Evolutionary conservation across 92 coral and sea anemone species (phyloP).

Genomic region (Siderastrea radians): DNA sequence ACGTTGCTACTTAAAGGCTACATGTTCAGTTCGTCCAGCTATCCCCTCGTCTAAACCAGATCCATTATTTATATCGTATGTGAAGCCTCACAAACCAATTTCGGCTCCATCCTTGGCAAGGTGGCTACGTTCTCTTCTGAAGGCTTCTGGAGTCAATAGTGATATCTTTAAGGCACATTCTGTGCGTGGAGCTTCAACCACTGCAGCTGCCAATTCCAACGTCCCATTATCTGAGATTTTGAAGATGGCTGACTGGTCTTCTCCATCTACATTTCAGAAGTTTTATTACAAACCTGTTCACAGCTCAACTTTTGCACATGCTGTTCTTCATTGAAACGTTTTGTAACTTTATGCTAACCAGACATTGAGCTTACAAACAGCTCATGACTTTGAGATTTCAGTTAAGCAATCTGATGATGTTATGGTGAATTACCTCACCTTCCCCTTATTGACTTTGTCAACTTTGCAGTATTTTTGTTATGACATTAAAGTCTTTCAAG

Average conservation of each 20-base stretch:
- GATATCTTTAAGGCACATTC: slow-evolving; percentile 55
- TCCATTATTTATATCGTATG: slow-evolving; percentile 24
- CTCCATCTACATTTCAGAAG: slow-evolving; percentile 48
- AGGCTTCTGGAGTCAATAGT: slow-evolving; percentile 10
- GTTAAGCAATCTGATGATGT: no score
- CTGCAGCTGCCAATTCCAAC: slow-evolving; percentile 53
- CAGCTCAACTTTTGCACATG: slow-evolving; percentile 30
- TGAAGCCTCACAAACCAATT: slow-evolving; percentile 37
- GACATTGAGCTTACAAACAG: no score
- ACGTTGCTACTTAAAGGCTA: not conserved
- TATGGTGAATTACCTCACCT: not conserved
- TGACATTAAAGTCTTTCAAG: not conserved
- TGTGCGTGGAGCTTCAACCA: slow-evolving; percentile 56
- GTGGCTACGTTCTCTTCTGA: slow-evolving; percentile 11
- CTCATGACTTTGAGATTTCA: no score
- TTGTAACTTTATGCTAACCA: not conserved
- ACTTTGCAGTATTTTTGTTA: not conserved
- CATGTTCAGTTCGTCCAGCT: slow-evolving; percentile 24
- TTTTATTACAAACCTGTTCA: slow-evolving; percentile 58
- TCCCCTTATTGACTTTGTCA: not conserved
- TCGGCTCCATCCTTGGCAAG: slow-evolving; percentile 22
- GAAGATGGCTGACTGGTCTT: slow-evolving; percentile 68
- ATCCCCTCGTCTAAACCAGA: slow-evolving; percentile 3
- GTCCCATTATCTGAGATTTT: slow-evolving; percentile 46
- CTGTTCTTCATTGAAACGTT: not conserved